Evolutionary conservation across 2,113 vertebrate species (phyloP).

Genomic region (Saccopteryx leptura): DNA sequence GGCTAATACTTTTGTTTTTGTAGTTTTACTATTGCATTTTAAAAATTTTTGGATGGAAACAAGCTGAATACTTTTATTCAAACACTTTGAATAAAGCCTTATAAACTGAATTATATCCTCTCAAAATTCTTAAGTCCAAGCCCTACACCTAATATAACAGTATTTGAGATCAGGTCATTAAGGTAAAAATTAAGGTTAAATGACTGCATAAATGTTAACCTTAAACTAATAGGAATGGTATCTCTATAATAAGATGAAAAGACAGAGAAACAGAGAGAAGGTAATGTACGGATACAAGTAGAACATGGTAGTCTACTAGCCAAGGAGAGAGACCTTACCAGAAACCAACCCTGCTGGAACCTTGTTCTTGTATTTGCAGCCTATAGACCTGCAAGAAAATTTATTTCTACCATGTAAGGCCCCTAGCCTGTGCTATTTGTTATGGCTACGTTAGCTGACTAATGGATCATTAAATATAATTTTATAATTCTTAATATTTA

Average conservation of each 20-base stretch:
- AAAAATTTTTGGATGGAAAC: background rate
- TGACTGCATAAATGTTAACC: background rate
- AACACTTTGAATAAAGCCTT: background rate
- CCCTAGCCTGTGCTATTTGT: background rate
- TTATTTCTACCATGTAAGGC: background rate
- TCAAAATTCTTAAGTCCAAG: background rate
- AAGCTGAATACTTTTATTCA: background rate
- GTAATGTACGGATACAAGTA: background rate
- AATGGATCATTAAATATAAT: background rate
- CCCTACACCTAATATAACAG: rapidly evolving
- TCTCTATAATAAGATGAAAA: background rate
- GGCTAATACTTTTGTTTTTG: background rate
- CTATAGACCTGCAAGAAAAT: background rate
- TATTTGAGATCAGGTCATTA: background rate
- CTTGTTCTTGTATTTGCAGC: background rate
- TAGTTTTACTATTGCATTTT: background rate
- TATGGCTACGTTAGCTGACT: background rate
- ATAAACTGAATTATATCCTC: background rate
- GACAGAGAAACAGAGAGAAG: background rate
- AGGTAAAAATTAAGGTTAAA: background rate
- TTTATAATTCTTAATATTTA: background rate
- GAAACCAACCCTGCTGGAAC: background rate
- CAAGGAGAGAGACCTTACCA: background rate
- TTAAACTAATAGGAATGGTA: background rate
- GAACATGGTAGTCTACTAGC: background rate